Base-by-base conservation (phyloP, 2,113 vertebrate genomes). In the Apaloderma vittatum region DNA sequence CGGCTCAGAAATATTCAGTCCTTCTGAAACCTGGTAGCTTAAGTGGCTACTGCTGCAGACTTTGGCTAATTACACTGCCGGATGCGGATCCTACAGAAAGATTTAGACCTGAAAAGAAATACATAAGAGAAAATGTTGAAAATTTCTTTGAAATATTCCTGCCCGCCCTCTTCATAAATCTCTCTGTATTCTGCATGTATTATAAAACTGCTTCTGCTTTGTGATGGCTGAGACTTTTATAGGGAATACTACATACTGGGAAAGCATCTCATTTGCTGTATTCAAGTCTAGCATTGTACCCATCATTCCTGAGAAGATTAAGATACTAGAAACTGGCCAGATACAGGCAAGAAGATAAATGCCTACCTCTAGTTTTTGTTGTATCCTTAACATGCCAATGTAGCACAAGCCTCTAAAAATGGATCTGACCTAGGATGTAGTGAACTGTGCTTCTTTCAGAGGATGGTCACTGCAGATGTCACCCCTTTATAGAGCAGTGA, bases 1-100 rank as follows among this genome's bases (percentile, higher is more conserved):
- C 75, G 22, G 54, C 55, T 89, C 65, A 87, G 77, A 93, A 77
- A 89, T 22, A 68, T 75, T 91, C 61, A 66, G 40, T 51, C 66
- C 24, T 84, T 61, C 77, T 82, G 91, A 96, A 91, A 79, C 23
- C 40, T 61, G 4, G 4, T 40, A 66, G 87, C 84, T 94, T 93
- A 96, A 93, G 40, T 81, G 84, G 86, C 84, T 91, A 63, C 65
- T 55, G 52, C 52, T 81, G 51, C 77, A 95, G 83, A 27, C 48
- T 71, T 86, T 11, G 12, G 40, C 57, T 96, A 96, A 93, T 95
- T 93, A 86, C 55, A 36, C 65, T 72, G 14, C 15, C 10, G 5
- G 62, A 26, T 72, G 15, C 15, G 4, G 61, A 78, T 75, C 48
- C 36, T 27, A 45, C 48, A 87, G 83, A 48, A 72, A 91, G 94